A percentile compares a stretch with the other conserved stretches of the same genome.
These are phyloP conservation scores for Gerris buenoi DNA, from an alignment of 1,140 invertebrate species.

Conservation along the genomic window DNA sequence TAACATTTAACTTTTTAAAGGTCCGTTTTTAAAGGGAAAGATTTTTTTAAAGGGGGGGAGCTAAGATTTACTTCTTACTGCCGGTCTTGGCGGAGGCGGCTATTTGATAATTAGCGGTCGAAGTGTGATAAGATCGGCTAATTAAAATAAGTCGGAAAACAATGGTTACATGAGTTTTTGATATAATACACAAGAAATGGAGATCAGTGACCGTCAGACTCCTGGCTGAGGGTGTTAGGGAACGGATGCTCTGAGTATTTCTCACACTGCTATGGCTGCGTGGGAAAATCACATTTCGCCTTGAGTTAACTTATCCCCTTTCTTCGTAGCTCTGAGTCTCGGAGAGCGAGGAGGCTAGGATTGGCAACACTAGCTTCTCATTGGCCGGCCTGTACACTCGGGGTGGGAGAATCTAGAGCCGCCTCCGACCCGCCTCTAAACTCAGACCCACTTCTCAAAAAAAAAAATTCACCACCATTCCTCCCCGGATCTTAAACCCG, in stretches of 20 bases:
- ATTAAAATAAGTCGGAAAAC: not conserved
- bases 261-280: conserved; percentile 21
- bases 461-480: not conserved
- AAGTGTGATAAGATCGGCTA: no score
- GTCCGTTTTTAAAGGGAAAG: no score
- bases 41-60: no score
- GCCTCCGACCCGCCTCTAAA: not conserved
- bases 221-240: conserved; percentile 10
- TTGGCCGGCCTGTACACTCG: conserved; percentile 1
- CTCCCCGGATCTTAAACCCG: not conserved
- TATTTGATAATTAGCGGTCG: no score
- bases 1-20: no score
- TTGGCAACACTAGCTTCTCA: conserved; percentile 15
- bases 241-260: conserved; percentile 24
- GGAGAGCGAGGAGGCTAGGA: no score
- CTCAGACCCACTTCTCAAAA: no score
- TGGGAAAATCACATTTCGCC: conserved; percentile 22
- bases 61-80: no score
- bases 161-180: not conserved
- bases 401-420: not conserved
- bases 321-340: conserved; percentile 12
- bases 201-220: not conserved
- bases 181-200: not conserved
- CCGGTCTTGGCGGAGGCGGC: no score
- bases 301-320: conserved; percentile 18